Percentiles rank a stretch among this genome's conserved stretches.
phyloP scores from a whole-genome alignment of 1,140 invertebrate genomes.

The Cydia strobilella region DNA sequence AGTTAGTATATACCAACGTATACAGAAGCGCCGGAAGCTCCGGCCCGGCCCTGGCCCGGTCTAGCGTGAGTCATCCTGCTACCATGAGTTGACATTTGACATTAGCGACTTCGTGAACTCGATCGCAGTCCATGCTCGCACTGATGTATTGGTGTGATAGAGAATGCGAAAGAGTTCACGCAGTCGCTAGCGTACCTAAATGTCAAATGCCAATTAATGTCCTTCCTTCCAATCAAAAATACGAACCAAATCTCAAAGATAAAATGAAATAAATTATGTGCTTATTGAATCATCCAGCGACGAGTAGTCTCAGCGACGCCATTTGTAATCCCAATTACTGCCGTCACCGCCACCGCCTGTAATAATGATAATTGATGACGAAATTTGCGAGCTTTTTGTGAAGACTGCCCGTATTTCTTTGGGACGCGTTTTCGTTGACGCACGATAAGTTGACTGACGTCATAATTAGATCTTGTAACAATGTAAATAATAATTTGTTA shows the following conservation, averaged over 20 bases:
- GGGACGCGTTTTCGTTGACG: conserved; percentile 53
- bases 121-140: too few relatives aligned
- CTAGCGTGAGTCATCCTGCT: too few relatives aligned
- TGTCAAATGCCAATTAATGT: too few relatives aligned
- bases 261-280: conserved; percentile 12
- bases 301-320: conserved; percentile 42
- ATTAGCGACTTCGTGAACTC: too few relatives aligned
- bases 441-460: conserved; percentile 21
- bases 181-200: too few relatives aligned
- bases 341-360: conserved; percentile 54
- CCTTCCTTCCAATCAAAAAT: background rate
- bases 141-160: too few relatives aligned
- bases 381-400: conserved; percentile 78
- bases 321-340: conserved; percentile 77
- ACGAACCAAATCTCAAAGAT: background rate
- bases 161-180: too few relatives aligned
- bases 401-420: conserved; percentile 69
- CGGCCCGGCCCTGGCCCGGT: too few relatives aligned
- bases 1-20: background rate
- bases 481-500: too few relatives aligned
- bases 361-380: conserved; percentile 79
- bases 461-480: too few relatives aligned
- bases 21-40: too few relatives aligned
- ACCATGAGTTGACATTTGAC: too few relatives aligned
- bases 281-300: conserved; percentile 8